Percentiles rank a stretch among this genome's conserved stretches.
These are phyloP conservation scores for Jaculus jaculus DNA, from an alignment of 2,113 vertebrate genomes.

Conservation along the genomic window DNA sequence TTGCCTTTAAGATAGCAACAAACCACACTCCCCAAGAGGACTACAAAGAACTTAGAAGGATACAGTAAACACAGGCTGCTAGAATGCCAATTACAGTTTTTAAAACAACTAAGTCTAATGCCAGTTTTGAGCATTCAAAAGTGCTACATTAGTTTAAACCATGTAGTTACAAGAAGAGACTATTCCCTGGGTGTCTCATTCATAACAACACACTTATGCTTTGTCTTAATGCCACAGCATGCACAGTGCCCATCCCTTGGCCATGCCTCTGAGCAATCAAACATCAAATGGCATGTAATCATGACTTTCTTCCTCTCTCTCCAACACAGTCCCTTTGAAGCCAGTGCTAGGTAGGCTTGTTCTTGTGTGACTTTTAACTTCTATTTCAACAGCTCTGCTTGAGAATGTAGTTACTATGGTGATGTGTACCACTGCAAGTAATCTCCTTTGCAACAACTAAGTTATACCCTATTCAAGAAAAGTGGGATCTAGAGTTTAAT, in stretches of 20 bases:
- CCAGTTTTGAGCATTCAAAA: not conserved
- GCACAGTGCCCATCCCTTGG: not conserved
- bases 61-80: not conserved
- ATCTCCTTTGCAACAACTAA: conserved; percentile 47
- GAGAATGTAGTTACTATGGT: conserved; percentile 75
- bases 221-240: not conserved
- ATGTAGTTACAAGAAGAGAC: not conserved
- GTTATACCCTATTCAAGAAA: conserved; percentile 48
- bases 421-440: conserved; percentile 55
- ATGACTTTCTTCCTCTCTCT: conserved; percentile 14
- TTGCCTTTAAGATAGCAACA: not conserved
- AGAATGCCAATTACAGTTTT: not conserved
- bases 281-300: conserved; percentile 50
- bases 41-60: not conserved
- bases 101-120: not conserved
- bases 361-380: conserved; percentile 62
- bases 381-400: conserved; percentile 61
- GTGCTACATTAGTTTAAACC: not conserved
- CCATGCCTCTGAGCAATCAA: not conserved
- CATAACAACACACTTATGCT: not conserved
- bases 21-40: not conserved
- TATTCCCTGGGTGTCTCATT: not conserved
- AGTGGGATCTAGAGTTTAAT: conserved; percentile 62
- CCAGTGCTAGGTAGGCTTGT: conserved; percentile 28
- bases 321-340: conserved; percentile 46